Conservation (phyloP, 1,140 invertebrate species). For the Danaus plexippus region DNA sequence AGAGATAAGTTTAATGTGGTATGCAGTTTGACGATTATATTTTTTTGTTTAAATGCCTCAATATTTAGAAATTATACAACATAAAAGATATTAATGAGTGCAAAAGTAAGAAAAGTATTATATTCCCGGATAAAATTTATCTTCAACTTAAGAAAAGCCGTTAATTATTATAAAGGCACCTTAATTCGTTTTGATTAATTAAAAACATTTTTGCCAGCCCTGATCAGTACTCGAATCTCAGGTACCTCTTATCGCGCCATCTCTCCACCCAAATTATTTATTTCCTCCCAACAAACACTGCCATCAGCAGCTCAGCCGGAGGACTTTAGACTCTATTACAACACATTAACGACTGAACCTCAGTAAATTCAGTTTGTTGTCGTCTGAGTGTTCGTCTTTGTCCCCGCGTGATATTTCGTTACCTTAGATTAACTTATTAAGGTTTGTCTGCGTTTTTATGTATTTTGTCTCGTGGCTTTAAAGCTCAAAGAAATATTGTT, state of each 20-base stretch:
- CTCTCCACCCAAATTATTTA: constrained; percentile 58
- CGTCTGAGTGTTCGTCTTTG: constrained; percentile 32
- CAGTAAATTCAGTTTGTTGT: constrained; percentile 15
- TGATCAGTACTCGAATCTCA: constrained; percentile 41
- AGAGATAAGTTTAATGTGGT: constrained; percentile 1
- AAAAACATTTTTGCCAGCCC: constrained; percentile 27
- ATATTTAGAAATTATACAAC: no score
- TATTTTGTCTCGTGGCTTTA: constrained; percentile 21
- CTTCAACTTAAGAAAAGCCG: no score
- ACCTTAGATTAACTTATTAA: constrained; percentile 61
- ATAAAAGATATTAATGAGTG: no score
- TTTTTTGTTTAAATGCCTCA: no score
- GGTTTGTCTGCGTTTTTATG: constrained; percentile 26
- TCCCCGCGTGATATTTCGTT: constrained; percentile 61
- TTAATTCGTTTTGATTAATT: not conserved
- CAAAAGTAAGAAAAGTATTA: no score
- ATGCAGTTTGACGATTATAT: not conserved
- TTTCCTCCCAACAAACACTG: constrained; percentile 38
- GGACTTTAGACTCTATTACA: constrained; percentile 23
- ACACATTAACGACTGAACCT: constrained; percentile 7
- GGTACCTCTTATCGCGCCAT: constrained; percentile 57
- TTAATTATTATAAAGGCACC: no score
- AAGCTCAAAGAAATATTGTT: constrained; percentile 3
- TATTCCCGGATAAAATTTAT: no score
- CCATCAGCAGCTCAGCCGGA: constrained; percentile 7